Base-by-base conservation (phyloP, 2,797 vertebrate species). In the Astyanax mexicanus region DNA sequence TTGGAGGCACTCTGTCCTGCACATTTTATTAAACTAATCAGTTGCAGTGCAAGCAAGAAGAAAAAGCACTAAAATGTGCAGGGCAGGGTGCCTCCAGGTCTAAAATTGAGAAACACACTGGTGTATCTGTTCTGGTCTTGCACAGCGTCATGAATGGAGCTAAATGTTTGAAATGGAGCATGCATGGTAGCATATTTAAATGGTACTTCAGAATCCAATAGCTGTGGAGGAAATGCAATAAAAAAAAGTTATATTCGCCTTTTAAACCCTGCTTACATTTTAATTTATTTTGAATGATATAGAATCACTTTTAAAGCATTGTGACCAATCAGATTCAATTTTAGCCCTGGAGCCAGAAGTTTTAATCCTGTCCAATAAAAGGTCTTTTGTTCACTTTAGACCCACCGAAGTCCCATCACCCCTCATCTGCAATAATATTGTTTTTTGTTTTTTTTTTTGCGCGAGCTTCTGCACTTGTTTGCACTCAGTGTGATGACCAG, bases 361-460 rank as follows among this genome's bases (percentile, higher is more conserved):
- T 32, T 32, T 32, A 32, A 32, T 15, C 64, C 25, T n/a, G n/a
- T n/a, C n/a, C n/a, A n/a, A n/a, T n/a, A n/a, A n/a, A n/a, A n/a
- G n/a, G n/a, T 29, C 19, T 60, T 29, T 5, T 32, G n/a, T 25
- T 19, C 49, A 45, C 47, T 64, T n/a, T 29, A 0, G 8, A 19
- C 35, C 52, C 12, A 23, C 23, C 35, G 25, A 23, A 17, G 49
- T 88, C 80, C 85, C 86, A 86, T 88, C 84, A 85, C 86, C 88
- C 84, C 85, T 87, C 86, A 75, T 88, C 88, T 87, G 89, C 90
- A 92, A 88, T 89, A 86, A 84, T 79, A 81, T 77, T n/a, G n/a
- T n/a, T n/a, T n/a, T n/a, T n/a, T n/a, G n/a, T n/a, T n/a, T 76
- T 77, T 27, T 55, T 32, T 29, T 2, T 21, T 35, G 32, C 58